Percentiles rank a stretch among this genome's conserved stretches.
These are phyloP conservation scores for Oceanodroma leucorhoa DNA, from an alignment of 2,797 vertebrate genomes.

Conservation along the genomic window DNA sequence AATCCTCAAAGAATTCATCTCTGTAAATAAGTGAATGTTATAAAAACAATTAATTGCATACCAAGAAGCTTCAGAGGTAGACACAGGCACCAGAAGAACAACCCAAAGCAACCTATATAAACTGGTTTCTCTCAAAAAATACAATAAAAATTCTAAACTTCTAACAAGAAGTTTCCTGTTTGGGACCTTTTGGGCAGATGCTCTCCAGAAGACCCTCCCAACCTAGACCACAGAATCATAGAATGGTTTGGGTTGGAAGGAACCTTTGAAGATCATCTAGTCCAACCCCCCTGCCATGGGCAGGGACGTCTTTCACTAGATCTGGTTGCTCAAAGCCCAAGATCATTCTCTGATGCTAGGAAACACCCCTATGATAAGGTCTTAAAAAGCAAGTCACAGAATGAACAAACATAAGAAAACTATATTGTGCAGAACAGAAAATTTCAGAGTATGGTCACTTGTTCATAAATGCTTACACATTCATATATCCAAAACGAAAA, in stretches of 20 bases:
- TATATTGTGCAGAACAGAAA: neutral
- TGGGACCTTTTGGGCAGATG: neutral
- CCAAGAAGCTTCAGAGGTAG: neutral
- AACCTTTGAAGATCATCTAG: neutral
- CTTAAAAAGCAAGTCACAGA: neutral
- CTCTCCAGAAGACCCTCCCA: neutral
- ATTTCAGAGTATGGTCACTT: neutral
- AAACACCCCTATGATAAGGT: neutral
- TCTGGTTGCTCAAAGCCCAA: neutral
- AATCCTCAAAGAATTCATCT: neutral
- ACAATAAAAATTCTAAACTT: neutral
- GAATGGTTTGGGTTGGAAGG: neutral
- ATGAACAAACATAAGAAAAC: neutral
- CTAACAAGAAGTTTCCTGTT: neutral
- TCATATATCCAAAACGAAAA: neutral
- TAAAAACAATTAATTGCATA: neutral
- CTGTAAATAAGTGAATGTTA: neutral
- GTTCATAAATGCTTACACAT: neutral
- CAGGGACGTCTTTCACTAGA: neutral
- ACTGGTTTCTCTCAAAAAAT: neutral
- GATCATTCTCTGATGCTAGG: neutral
- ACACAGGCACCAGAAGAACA: neutral
- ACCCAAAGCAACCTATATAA: neutral
- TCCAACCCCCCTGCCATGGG: neutral
- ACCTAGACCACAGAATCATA: neutral